Percentiles rank a stretch among this genome's conserved stretches.
These are phyloP conservation scores for Podotricha telesiphe DNA, from an alignment of 2,888 invertebrate genomes.

Conservation along the genomic window DNA sequence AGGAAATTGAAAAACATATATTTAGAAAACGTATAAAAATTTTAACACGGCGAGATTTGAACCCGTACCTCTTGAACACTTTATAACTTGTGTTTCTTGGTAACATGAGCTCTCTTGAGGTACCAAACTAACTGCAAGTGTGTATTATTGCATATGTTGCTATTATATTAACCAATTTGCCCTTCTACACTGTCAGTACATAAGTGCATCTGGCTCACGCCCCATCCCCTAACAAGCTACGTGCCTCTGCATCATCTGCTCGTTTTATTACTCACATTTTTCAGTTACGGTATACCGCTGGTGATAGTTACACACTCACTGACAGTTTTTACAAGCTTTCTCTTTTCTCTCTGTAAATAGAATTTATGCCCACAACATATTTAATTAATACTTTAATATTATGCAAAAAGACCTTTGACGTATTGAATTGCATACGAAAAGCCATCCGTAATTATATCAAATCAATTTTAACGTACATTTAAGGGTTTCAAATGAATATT, in stretches of 20 bases:
- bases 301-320: constrained; percentile 26
- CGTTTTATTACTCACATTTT: constrained; percentile 69
- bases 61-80: too few relatives aligned
- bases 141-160: not conserved
- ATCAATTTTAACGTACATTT: too few relatives aligned
- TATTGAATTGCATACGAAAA: too few relatives aligned
- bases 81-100: not conserved
- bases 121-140: too few relatives aligned
- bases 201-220: constrained; percentile 51
- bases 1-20: too few relatives aligned
- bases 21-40: too few relatives aligned
- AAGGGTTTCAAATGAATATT: too few relatives aligned
- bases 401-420: too few relatives aligned
- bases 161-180: constrained; percentile 24
- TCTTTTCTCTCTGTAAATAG: not conserved
- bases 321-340: constrained; percentile 23
- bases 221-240: constrained; percentile 64
- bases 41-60: too few relatives aligned
- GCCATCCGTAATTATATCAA: too few relatives aligned
- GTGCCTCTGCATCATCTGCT: constrained; percentile 70
- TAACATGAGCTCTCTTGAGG: not conserved
- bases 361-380: not conserved
- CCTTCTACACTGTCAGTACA: constrained; percentile 21
- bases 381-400: not conserved
- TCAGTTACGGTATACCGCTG: constrained; percentile 46